Conservation (phyloP, 1,140 invertebrate species). For the Mycetomoellerius zeteki region DNA sequence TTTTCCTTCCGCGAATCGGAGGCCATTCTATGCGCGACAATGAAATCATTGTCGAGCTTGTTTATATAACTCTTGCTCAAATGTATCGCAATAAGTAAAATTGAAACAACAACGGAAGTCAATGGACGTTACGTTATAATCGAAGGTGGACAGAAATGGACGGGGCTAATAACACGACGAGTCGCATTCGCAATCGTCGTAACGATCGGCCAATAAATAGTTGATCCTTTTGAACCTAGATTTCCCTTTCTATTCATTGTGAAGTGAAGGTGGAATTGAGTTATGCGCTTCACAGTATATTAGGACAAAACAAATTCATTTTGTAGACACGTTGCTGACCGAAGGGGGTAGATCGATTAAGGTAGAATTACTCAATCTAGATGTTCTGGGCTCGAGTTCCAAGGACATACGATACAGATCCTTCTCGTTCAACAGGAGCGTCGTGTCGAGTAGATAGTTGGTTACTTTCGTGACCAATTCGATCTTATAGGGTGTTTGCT, state of each 20-base stretch:
- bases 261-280: neutral
- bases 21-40: constrained; percentile 41
- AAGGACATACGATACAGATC: constrained; percentile 94
- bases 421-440: constrained; percentile 93
- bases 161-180: constrained; percentile 69
- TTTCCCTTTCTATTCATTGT: neutral
- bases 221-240: neutral
- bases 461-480: constrained; percentile 94
- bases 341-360: constrained; percentile 76
- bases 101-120: constrained; percentile 54
- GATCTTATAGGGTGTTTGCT: constrained; percentile 97
- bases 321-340: constrained; percentile 70
- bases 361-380: constrained; percentile 87
- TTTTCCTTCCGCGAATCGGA: constrained; percentile 19
- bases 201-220: constrained; percentile 39
- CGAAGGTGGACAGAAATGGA: constrained; percentile 71
- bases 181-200: constrained; percentile 21
- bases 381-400: constrained; percentile 93
- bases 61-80: constrained; percentile 19
- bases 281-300: neutral
- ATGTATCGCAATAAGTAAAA: constrained; percentile 10
- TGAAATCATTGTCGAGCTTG: constrained; percentile 36
- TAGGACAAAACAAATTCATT: constrained; percentile 47
- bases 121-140: constrained; percentile 56
- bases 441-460: constrained; percentile 93